These are phyloP conservation scores for Fundulus diaphanus DNA, from an alignment of 2,797 vertebrate species.

Conservation along the genomic window DNA sequence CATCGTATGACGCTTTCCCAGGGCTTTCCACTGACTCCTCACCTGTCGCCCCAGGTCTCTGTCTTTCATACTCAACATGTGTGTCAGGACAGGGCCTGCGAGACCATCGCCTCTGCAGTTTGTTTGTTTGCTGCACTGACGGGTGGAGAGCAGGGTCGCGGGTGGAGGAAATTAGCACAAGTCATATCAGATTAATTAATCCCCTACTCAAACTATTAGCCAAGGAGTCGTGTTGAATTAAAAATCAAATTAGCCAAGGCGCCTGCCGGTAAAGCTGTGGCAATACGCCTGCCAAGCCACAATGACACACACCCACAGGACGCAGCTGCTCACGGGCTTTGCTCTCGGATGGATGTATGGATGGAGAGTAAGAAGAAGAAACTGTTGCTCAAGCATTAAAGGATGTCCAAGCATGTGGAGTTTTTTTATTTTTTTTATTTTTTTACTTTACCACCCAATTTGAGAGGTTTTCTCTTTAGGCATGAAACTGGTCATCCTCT, in stretches of 20 bases:
- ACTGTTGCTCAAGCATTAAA: slow-evolving; percentile 48
- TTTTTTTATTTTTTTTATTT: slow-evolving; percentile 3
- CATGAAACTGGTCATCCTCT: slow-evolving; percentile 37
- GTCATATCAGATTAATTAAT: slow-evolving; percentile 86
- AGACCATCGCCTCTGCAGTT: slow-evolving; percentile 48
- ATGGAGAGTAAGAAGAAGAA: slow-evolving; percentile 41
- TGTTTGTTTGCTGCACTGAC: slow-evolving; percentile 64
- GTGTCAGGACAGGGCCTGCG: slow-evolving; percentile 64
- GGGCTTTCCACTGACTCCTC: slow-evolving; percentile 52
- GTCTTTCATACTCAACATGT: slow-evolving; percentile 56
- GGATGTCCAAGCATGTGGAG: slow-evolving; percentile 18
- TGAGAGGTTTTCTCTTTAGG: slow-evolving; percentile 52
- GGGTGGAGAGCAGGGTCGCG: slow-evolving; percentile 52
- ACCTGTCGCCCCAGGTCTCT: slow-evolving; percentile 74
- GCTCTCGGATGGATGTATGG: slow-evolving; percentile 56
- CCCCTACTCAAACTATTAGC: slow-evolving; percentile 75
- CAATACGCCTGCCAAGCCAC: slow-evolving; percentile 62
- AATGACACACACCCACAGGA: slow-evolving; percentile 74
- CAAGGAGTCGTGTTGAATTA: slow-evolving; percentile 83
- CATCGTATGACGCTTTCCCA: slow-evolving; percentile 24
- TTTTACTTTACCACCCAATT: slow-evolving; percentile 71
- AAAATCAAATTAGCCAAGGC: slow-evolving; percentile 84
- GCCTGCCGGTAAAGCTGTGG: slow-evolving; percentile 71
- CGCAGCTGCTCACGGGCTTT: slow-evolving; percentile 67
- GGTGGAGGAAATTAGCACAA: slow-evolving; percentile 81